Evolutionary conservation across 1,140 invertebrate species (phyloP), one percentile per base, ranked within the genome.

Genomic region (Ceratoteleas bidentatus): DNA sequence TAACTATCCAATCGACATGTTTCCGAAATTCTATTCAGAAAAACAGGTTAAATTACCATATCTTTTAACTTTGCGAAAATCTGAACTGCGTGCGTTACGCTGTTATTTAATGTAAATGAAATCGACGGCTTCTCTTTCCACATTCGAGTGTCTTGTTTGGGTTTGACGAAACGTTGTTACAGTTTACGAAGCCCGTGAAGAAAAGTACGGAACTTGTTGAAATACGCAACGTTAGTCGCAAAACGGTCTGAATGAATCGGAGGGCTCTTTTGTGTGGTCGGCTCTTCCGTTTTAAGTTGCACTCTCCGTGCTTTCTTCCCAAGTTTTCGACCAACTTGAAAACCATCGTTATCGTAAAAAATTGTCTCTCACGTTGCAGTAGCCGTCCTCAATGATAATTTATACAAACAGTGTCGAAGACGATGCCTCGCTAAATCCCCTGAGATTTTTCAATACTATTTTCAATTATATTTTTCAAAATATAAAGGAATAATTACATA

Each of bases 261-360:
- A 81, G 72, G 60, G 66, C 61, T 66, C 79, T 81, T 81, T 75
- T 69, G 62, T 74, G 61, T 65, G 50, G 45, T 62, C 62, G 15
- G 69, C 69, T 80, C 69, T 75, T 75, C 70, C 60, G 53, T 75
- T 73, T 72, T 72, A 61, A 76, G 79, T 76, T 66, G 70, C 65
- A 57, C 62, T 74, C 58, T 50, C 24, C 69, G 60, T 32, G 61
- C 64, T 76, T 81, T 76, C 79, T 81, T 72, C 53, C 32, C 16
- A 61, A 81, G 47, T 76, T 72, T 81, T 76, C 72, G 49, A 54
- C 62, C 49, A 69, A 80, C 50, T 76, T 76, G 66, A 74, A 74
- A 76, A 38, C 56, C 61, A 52, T 76, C 79, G 79, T 81, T 81
- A 81, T 75, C 65, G 70, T 75, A 75, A 76, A 81, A 81, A 81